Evolutionary conservation across 2,888 invertebrate genomes (phyloP).

Genomic region (Nomada lathburiana): DNA sequence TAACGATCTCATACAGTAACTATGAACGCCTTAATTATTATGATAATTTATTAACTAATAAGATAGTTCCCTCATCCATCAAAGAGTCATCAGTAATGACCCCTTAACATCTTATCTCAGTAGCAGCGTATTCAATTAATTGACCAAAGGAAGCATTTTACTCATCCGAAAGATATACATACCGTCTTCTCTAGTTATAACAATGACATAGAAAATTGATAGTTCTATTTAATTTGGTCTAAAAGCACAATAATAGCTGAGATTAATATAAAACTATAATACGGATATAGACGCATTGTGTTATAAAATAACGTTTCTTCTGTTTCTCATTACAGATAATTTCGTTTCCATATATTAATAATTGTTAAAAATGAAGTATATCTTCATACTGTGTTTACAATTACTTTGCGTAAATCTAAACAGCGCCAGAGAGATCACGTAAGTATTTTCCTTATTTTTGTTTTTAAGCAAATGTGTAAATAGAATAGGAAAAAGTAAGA

Average conservation of each 20-base stretch:
- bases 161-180: slow-evolving; percentile 41
- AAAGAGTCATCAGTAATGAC: slow-evolving; percentile 79
- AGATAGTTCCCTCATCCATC: slow-evolving; percentile 59
- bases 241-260: neutral
- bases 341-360: neutral
- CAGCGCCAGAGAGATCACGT: slow-evolving; percentile 78
- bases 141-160: slow-evolving; percentile 59
- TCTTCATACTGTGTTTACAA: slow-evolving; percentile 51
- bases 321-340: slow-evolving; percentile 51
- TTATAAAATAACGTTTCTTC: slow-evolving; percentile 12
- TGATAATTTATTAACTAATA: slow-evolving; percentile 62
- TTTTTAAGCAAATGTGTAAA: too few relatives aligned
- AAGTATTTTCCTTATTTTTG: slow-evolving; percentile 55
- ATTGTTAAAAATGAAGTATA: slow-evolving; percentile 54
- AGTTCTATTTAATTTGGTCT: slow-evolving; percentile 17
- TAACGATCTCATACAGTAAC: slow-evolving; percentile 9
- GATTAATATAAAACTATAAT: neutral
- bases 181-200: slow-evolving; percentile 16
- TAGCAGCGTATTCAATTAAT: slow-evolving; percentile 79
- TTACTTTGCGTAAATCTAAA: slow-evolving; percentile 38
- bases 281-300: neutral
- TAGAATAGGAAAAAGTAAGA: neutral
- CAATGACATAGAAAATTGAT: neutral
- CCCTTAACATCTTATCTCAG: slow-evolving; percentile 76
- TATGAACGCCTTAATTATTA: slow-evolving; percentile 44